Evolutionary conservation across 2,888 invertebrate species (phyloP), one percentile per base, ranked within the genome.

Genomic region (Crocallis elinguaria): DNA sequence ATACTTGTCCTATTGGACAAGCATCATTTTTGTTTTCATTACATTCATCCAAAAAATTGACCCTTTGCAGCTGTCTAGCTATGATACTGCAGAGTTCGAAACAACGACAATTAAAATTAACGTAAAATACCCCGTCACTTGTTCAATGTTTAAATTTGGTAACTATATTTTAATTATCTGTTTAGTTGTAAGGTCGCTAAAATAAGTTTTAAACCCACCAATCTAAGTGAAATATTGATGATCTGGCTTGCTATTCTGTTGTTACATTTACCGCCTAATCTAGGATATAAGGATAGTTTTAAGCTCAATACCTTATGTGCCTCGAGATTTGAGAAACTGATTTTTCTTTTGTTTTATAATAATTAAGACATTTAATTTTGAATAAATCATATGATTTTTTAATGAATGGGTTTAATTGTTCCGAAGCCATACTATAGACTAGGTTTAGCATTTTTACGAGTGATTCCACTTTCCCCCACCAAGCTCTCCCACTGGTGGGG

Each of bases 251-350:
- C 32, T 9, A 14, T 32, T 14, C 6, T 32, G 8, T 32, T 33
- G 4, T 33, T 9, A 33, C 4, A 37, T 9, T 17, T 9, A 25
- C 37, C 37, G 9, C 37, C 37, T 38, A 38, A 19, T 19, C 35
- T 35, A 6, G n/a, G n/a, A 11, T 14, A 27, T 27, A 25, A 37
- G 14, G 25, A 4, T 39, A 27, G 16, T 39, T 9, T 16, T 29
- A 41, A 29, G 41, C 12, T 41, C 11, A 23, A 23, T 27, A 27
- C 11, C 2, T 8, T 14, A 43, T 32, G 43, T 49, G 38, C 48
- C 49, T 54, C 39, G 16, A 39, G 14, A 32, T 49, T 25, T 32
- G 23, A 42, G 46, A 48, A 55, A 55, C 49, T 42, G 53, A 50
- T 42, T 21, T 3, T 19, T 4, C 3, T 19, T 19, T 19, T 19